phyloP scores from a whole-genome alignment of 2,797 vertebrate species.

The Heteromormyrus szaboi region DNA sequence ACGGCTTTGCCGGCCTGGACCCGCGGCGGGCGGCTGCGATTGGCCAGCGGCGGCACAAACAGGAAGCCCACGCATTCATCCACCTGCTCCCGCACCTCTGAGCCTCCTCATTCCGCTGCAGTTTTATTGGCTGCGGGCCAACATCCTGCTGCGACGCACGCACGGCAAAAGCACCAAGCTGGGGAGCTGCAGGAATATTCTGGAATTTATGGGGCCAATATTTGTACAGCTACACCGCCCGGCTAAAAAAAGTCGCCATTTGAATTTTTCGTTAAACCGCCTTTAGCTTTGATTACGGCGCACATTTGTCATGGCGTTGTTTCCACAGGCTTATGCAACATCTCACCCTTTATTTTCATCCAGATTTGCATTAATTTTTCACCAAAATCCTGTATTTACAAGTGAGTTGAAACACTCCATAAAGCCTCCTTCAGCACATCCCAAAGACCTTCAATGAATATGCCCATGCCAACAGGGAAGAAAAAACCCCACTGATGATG shows the following conservation, averaged over 20 bases:
- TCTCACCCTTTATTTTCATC: too few relatives aligned
- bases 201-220: neutral
- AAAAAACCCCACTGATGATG: neutral
- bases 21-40: slow-evolving; percentile 28
- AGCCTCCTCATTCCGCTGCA: slow-evolving; percentile 26
- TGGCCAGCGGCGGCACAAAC: slow-evolving; percentile 45
- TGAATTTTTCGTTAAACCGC: neutral
- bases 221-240: neutral
- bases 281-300: neutral
- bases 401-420: neutral
- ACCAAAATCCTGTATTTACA: too few relatives aligned
- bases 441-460: neutral
- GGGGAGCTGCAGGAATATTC: neutral
- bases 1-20: slow-evolving; percentile 34
- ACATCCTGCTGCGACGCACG: slow-evolving; percentile 50
- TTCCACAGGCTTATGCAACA: too few relatives aligned
- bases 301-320: neutral
- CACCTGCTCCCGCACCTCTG: slow-evolving; percentile 33
- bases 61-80: slow-evolving; percentile 35
- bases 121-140: slow-evolving; percentile 38
- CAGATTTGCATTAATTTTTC: too few relatives aligned
- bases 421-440: neutral
- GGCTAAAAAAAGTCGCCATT: neutral
- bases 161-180: slow-evolving; percentile 36
- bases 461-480: neutral